Evolutionary conservation across 2,888 invertebrate species (phyloP), one percentile per base, ranked within the genome.

Genomic region (Ormyrus labotus): DNA sequence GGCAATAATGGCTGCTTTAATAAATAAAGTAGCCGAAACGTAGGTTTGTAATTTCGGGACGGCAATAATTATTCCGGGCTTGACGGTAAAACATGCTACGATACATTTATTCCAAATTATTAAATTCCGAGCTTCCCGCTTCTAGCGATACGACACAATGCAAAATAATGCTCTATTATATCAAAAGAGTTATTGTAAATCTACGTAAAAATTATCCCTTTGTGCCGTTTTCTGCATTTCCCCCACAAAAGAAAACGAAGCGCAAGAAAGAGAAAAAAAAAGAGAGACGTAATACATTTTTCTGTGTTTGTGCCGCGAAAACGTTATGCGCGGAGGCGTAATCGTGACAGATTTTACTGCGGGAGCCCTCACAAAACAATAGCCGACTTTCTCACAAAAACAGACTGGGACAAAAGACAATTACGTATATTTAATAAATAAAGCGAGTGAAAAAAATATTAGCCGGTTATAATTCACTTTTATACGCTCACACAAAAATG

Each of bases 321-420:
- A 78, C 34, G 68, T 48, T 65, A 19, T 34, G 64, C 67, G 61
- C 45, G 34, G 70, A 55, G 78, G 57, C 78, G 70, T 81, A 81
- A 81, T 81, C 73, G 78, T 81, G 81, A 81, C 81, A 81, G 81
- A 81, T 81, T 81, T 81, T 78, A 78, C 81, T 70, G 61, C 70
- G 47, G 64, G 61, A 19, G 34, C 60, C 34, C 68, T 34, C 70
- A 60, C 67, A 5, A 19, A 60, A 76, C 69, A 80, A 74, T 75
- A 53, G 78, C 5, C 48, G 64, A 51, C 10, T 78, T 64, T 53
- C 64, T 75, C 57, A 8, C 50, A 63, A 63, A 79, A 70, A 65
- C 50, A 61, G 60, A 3, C 51, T 1, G 34, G 72, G 74, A 70
- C 67, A 76, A 71, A 79, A 68, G 71, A 71, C 71, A 76, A 79